Conservation (phyloP, 2,113 vertebrate genomes). For the Xenopus laevis region DNA sequence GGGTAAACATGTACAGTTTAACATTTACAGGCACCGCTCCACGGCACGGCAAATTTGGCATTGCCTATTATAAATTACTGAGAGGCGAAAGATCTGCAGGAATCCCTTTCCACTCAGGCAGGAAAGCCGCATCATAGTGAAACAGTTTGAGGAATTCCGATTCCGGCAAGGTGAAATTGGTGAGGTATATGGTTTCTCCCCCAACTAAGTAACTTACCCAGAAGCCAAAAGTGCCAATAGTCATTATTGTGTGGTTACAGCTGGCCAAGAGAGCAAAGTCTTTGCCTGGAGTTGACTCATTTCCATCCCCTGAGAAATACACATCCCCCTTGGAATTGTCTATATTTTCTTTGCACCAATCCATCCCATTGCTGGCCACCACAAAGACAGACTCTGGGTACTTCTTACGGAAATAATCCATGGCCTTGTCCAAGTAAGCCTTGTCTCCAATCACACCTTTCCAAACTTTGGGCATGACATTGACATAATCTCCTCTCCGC, state of each 20-base stretch:
- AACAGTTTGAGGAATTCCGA: constrained; percentile 58
- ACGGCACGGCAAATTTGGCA: constrained; percentile 8
- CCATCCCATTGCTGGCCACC: constrained; percentile 59
- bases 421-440: constrained; percentile 53
- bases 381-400: constrained; percentile 54
- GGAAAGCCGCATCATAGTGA: constrained; percentile 50
- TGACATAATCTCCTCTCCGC: constrained; percentile 57
- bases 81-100: constrained; percentile 54
- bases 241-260: constrained; percentile 63
- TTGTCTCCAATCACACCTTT: constrained; percentile 56
- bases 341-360: constrained; percentile 56
- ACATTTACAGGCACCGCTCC: not conserved
- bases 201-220: constrained; percentile 60
- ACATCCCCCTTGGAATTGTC: constrained; percentile 53
- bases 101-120: constrained; percentile 60
- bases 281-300: constrained; percentile 20
- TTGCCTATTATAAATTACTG: not conserved
- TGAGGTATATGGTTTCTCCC: constrained; percentile 56
- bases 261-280: constrained; percentile 56
- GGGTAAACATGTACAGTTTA: no score
- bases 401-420: constrained; percentile 56
- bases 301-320: constrained; percentile 50
- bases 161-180: constrained; percentile 59
- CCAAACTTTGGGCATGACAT: constrained; percentile 52
- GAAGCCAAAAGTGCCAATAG: constrained; percentile 61